phyloP scores from a whole-genome alignment of 2,888 invertebrate species.

The Anagyrus pseudococci region DNA sequence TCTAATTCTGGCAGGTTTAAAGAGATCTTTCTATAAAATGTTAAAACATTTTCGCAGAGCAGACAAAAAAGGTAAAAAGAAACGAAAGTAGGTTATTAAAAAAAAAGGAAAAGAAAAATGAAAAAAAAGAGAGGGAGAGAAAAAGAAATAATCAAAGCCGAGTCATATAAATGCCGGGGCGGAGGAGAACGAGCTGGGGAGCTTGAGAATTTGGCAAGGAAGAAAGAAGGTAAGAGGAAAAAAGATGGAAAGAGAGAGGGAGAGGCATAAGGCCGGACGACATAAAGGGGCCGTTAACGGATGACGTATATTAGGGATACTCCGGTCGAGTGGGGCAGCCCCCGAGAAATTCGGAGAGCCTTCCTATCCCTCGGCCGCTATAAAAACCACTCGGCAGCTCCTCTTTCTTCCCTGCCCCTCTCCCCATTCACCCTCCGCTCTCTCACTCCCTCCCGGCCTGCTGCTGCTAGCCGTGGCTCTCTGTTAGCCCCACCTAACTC shows the following conservation, averaged over 20 bases:
- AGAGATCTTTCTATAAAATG: too few species aligned
- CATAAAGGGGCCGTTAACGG: constrained; percentile 55
- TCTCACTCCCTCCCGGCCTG: too few species aligned
- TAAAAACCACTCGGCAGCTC: constrained; percentile 62
- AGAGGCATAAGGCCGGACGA: constrained; percentile 17
- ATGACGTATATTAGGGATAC: constrained; percentile 63
- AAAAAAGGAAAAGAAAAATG: constrained; percentile 3
- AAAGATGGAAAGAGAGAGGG: constrained; percentile 2
- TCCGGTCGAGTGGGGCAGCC: constrained; percentile 58
- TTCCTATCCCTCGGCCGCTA: constrained; percentile 58
- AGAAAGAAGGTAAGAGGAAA: constrained; percentile 2
- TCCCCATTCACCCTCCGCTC: too few species aligned
- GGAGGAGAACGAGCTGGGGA: constrained; percentile 3
- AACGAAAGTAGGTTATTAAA: too few species aligned
- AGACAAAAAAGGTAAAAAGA: too few species aligned
- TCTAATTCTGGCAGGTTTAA: too few species aligned
- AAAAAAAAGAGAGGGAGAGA: not conserved
- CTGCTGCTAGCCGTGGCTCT: too few species aligned
- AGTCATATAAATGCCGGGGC: not conserved
- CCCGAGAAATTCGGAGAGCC: constrained; percentile 51
- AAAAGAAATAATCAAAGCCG: not conserved
- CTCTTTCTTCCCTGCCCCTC: constrained; percentile 50
- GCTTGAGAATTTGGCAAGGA: not conserved
- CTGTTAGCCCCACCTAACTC: too few species aligned
- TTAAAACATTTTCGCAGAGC: too few species aligned